These are phyloP conservation scores for Drosophila pegasa DNA, from an alignment of 2,888 invertebrate genomes.

Conservation along the genomic window DNA sequence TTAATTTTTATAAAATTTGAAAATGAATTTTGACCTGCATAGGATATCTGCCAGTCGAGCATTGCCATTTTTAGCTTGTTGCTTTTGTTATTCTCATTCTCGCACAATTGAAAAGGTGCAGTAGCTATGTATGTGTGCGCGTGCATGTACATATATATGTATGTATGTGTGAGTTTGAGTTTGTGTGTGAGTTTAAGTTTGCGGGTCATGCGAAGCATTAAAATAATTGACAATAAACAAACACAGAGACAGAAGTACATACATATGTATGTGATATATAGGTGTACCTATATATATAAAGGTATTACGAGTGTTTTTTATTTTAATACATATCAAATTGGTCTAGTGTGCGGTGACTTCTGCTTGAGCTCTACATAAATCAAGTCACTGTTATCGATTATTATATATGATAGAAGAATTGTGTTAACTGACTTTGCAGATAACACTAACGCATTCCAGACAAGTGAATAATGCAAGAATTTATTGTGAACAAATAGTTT, in stretches of 20 bases:
- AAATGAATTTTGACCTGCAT: no score
- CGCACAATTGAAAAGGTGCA: conserved; percentile 27
- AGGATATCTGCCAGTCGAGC: conserved; percentile 1
- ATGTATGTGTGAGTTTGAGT: conserved; percentile 1
- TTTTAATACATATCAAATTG: not conserved
- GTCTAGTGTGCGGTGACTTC: conserved; percentile 1
- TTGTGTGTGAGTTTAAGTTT: conserved; percentile 8
- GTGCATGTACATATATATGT: not conserved
- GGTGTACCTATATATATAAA: not conserved
- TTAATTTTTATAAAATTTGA: not conserved
- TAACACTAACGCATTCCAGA: conserved; percentile 11
- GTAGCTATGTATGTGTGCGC: not conserved
- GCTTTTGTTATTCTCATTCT: conserved; percentile 15
- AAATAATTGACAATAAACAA: conserved; percentile 27
- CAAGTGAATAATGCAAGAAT: not conserved
- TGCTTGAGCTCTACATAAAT: conserved; percentile 3
- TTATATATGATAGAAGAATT: conserved; percentile 1
- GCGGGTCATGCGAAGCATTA: conserved; percentile 20
- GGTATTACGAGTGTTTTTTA: not conserved
- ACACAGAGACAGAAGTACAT: not conserved
- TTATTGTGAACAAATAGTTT: not conserved
- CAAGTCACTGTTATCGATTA: conserved; percentile 11
- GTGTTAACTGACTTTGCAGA: conserved; percentile 1
- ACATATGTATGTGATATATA: not conserved
- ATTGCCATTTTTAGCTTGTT: not conserved